These are phyloP conservation scores for Thymallus thymallus DNA, from an alignment of 2,113 vertebrate species.

Conservation along the genomic window DNA sequence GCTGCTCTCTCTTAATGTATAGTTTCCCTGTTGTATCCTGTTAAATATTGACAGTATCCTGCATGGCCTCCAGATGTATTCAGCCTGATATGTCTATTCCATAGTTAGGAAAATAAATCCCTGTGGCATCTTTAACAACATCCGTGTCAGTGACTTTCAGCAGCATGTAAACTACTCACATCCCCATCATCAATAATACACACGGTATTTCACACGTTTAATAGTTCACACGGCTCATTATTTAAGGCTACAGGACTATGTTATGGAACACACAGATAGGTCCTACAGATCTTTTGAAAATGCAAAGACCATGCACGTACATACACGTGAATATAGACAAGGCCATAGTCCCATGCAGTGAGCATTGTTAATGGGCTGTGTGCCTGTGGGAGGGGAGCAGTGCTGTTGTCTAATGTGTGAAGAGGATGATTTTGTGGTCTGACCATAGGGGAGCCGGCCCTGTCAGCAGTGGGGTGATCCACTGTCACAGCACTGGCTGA, in stretches of 20 bases:
- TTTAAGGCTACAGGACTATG: not conserved
- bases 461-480: constrained; percentile 34
- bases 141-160: not conserved
- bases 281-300: too few species aligned
- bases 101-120: not conserved
- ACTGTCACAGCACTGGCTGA: constrained; percentile 41
- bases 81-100: not conserved
- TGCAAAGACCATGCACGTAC: not conserved
- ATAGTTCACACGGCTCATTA: not conserved
- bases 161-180: not conserved
- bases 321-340: not conserved
- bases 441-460: not conserved
- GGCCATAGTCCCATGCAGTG: too few species aligned
- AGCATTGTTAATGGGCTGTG: not conserved
- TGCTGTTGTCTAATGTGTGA: not conserved
- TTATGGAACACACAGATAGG: not conserved
- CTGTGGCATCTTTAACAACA: not conserved
- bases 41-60: not conserved
- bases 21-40: not conserved
- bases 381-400: constrained; percentile 6
- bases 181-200: not conserved
- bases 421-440: not conserved
- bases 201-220: not conserved
- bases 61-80: not conserved
- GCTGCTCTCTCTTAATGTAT: not conserved